Conservation (phyloP, 2,888 invertebrate genomes). For the Axea sp. region DNA sequence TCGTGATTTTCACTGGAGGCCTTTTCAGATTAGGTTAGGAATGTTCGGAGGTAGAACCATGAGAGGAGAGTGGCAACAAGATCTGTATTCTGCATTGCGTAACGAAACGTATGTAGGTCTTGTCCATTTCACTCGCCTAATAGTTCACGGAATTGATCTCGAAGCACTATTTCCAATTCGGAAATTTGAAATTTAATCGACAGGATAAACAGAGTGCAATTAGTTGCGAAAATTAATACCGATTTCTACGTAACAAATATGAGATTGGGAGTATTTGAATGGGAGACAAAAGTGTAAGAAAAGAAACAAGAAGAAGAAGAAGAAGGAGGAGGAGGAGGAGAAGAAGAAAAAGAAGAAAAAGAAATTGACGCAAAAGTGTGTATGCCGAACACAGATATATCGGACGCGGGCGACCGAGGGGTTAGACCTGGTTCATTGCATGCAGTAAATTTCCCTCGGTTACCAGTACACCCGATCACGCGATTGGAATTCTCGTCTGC, state of each 20-base stretch:
- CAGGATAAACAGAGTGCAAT: slow-evolving; percentile 6
- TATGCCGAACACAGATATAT: slow-evolving; percentile 49
- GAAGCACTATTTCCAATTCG: slow-evolving; percentile 19
- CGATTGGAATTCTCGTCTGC: slow-evolving; percentile 68
- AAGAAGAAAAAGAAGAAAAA: too few species aligned
- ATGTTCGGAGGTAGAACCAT: slow-evolving; percentile 31
- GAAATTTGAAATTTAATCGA: slow-evolving; percentile 7
- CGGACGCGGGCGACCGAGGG: slow-evolving; percentile 56
- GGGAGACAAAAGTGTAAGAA: slow-evolving; percentile 22
- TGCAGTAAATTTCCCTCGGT: slow-evolving; percentile 75
- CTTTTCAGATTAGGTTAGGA: slow-evolving; percentile 53
- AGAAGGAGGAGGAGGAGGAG: too few species aligned
- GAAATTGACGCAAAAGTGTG: slow-evolving; percentile 17
- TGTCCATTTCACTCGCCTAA: slow-evolving; percentile 52
- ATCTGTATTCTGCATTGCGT: slow-evolving; percentile 51
- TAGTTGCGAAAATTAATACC: slow-evolving; percentile 20
- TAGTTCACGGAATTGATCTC: slow-evolving; percentile 46
- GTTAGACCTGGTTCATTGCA: slow-evolving; percentile 71
- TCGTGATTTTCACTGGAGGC: slow-evolving; percentile 34
- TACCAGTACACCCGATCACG: slow-evolving; percentile 71
- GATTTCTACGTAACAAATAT: slow-evolving; percentile 26
- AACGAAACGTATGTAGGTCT: slow-evolving; percentile 61
- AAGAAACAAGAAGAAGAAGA: too few species aligned
- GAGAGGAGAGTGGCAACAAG: slow-evolving; percentile 45
- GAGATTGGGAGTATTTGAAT: slow-evolving; percentile 11